A percentile compares a stretch with the other conserved stretches of the same genome.
Evolutionary conservation across 2,888 invertebrate genomes (phyloP).

Genomic region (Mycalesis mineus): DNA sequence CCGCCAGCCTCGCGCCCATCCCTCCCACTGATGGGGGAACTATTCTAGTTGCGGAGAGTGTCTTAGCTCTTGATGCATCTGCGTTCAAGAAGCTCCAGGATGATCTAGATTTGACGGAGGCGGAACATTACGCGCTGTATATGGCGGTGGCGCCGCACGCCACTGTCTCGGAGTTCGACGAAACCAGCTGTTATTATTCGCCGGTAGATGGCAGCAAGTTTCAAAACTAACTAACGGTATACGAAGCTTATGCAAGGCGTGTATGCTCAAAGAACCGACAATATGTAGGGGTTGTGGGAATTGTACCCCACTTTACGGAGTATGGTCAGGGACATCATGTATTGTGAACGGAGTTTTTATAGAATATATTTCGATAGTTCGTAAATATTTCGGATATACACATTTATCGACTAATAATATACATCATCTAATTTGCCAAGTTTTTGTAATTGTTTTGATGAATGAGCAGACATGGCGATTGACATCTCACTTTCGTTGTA

Average conservation of each 20-base stretch:
- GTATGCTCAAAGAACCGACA: no score
- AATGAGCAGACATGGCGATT: no score
- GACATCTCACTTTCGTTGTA: not conserved
- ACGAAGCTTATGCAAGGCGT: not conserved
- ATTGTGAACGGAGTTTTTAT: not conserved
- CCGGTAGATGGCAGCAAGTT: slow-evolving; percentile 88
- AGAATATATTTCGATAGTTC: not conserved
- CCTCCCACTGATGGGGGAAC: slow-evolving; percentile 77
- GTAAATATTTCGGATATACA: not conserved
- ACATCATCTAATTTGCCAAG: slow-evolving; percentile 1
- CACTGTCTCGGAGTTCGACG: slow-evolving; percentile 92
- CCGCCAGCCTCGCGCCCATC: slow-evolving; percentile 50
- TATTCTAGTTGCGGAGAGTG: slow-evolving; percentile 78
- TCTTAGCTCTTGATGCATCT: slow-evolving; percentile 64
- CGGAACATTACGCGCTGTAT: slow-evolving; percentile 92
- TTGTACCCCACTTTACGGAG: not conserved
- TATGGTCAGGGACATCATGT: not conserved
- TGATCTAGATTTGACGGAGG: slow-evolving; percentile 87
- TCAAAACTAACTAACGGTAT: slow-evolving; percentile 41
- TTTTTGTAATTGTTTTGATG: not conserved
- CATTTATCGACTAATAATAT: not conserved
- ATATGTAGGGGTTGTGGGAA: not conserved
- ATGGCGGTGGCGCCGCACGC: slow-evolving; percentile 92
- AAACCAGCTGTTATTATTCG: slow-evolving; percentile 91
- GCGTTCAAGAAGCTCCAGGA: slow-evolving; percentile 64